Base-by-base conservation (phyloP, 2,888 invertebrate species). In the Apeira syringaria region DNA sequence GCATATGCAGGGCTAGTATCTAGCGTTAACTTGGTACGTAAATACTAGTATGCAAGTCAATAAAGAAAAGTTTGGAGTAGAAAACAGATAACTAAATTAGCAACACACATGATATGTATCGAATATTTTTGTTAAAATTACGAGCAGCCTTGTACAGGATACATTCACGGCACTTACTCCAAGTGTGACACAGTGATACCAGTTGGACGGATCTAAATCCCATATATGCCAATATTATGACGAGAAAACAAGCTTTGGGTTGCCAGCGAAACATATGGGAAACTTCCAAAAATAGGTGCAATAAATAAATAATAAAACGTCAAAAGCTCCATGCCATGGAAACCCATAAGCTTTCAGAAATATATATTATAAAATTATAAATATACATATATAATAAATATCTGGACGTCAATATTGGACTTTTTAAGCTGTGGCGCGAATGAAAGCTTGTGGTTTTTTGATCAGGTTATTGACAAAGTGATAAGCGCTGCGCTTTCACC, bases 301-400 rank as follows among this genome's bases (percentile, higher is more conserved):
- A 28, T 17, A 29, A 35, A 26, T 35, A 17, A 36, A n/a, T n/a
- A n/a, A n/a, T n/a, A 41, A 33, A 34, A 44, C 41, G 36, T 32
- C 41, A 64, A 35, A 46, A 66, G 80, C 77, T 59, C 62, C 84
- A 86, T 86, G 75, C 76, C 61, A 56, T 51, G 73, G 75, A 76
- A 80, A 85, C 85, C 85, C 87, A 84, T 64, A 87, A 86, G 87
- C 87, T 86, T 83, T 84, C 85, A 81, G 68, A 56, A 57, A 61
- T 45, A 51, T 45, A 38, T 38, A 37, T 44, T 34, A 34, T 38
- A 37, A 34, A 43, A 26, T 50, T 27, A 41, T 32, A 29, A 22
- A 26, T 38, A 41, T 36, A 50, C 51, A 51, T 53, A 42, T 24
- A 39, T 61, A 53, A 57, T 50, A 46, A 37, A 54, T 42, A 45